Evolutionary conservation across 2,888 invertebrate genomes (phyloP).

Genomic region (Cheilosia grossa): DNA sequence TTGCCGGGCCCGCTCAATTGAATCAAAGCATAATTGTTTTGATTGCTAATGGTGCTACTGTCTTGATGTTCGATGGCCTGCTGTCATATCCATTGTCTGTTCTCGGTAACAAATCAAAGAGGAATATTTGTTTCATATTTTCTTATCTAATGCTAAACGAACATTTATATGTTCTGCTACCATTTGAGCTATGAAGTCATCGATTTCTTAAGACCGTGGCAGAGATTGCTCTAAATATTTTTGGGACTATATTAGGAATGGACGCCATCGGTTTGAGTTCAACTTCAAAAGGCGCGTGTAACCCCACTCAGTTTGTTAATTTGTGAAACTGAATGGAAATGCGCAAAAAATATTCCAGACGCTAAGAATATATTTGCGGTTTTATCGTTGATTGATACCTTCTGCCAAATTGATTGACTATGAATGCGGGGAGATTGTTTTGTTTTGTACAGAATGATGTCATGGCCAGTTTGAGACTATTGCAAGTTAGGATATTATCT

Average conservation of each 20-base stretch:
- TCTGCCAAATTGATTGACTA: slow-evolving; percentile 19
- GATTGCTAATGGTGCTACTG: slow-evolving; percentile 1
- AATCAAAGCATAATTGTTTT: slow-evolving; percentile 42
- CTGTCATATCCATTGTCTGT: slow-evolving; percentile 24
- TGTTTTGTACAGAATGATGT: slow-evolving; percentile 29
- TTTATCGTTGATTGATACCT: slow-evolving; percentile 15
- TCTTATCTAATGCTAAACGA: slow-evolving; percentile 19
- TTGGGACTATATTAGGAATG: slow-evolving; percentile 1
- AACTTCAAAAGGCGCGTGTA: slow-evolving; percentile 33
- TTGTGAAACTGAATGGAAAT: slow-evolving; percentile 16
- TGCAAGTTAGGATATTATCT: no score
- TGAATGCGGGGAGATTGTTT: slow-evolving; percentile 5
- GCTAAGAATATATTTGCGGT: slow-evolving; percentile 2
- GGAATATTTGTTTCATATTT: slow-evolving; percentile 13
- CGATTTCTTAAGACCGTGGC: slow-evolving; percentile 10
- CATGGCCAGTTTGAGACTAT: slow-evolving; percentile 24
- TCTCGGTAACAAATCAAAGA: slow-evolving; percentile 24
- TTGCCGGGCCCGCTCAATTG: slow-evolving; percentile 15
- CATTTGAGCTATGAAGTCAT: slow-evolving; percentile 10
- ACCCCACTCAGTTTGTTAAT: slow-evolving; percentile 37
- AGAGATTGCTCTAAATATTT: not conserved
- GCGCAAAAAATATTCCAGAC: slow-evolving; percentile 3
- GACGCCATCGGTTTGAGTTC: slow-evolving; percentile 19
- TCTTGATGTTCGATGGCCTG: not conserved
- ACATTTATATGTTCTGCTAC: not conserved